These are phyloP conservation scores for Thripadectes ignobilis DNA, from an alignment of 2,797 vertebrate species.

Conservation along the genomic window DNA sequence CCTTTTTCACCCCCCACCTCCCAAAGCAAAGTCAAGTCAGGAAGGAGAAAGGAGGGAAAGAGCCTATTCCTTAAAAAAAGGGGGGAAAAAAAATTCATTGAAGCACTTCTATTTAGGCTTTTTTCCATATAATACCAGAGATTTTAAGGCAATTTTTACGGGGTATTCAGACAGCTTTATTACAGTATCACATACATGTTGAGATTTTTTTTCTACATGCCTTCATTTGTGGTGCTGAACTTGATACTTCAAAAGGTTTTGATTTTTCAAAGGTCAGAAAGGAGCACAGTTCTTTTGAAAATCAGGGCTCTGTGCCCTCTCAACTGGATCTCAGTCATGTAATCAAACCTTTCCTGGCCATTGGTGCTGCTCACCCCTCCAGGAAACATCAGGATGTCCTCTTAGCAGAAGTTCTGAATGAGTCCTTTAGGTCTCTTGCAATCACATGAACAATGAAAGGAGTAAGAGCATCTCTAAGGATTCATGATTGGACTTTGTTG, in stretches of 20 bases:
- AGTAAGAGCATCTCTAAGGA: neutral
- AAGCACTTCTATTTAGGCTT: neutral
- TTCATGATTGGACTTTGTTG: neutral
- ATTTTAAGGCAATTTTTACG: neutral
- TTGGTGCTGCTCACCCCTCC: neutral
- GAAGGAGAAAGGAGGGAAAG: neutral
- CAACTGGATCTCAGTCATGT: fast-evolving
- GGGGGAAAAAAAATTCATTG: neutral
- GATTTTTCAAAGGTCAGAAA: neutral
- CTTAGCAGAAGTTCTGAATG: neutral
- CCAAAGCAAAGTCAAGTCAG: neutral
- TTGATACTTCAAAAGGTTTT: neutral
- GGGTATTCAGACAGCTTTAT: neutral
- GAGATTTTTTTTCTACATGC: neutral
- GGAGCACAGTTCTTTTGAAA: neutral
- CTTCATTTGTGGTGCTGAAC: neutral
- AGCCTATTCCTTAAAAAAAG: neutral
- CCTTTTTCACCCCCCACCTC: fast-evolving
- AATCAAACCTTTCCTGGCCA: neutral
- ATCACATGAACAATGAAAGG: neutral
- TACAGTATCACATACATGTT: neutral
- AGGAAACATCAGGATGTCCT: neutral
- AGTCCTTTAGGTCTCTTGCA: neutral
- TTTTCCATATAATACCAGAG: neutral
- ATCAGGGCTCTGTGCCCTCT: neutral